Evolutionary conservation across 2,888 invertebrate species (phyloP).

Genomic region (Drosophila setosimentum): DNA sequence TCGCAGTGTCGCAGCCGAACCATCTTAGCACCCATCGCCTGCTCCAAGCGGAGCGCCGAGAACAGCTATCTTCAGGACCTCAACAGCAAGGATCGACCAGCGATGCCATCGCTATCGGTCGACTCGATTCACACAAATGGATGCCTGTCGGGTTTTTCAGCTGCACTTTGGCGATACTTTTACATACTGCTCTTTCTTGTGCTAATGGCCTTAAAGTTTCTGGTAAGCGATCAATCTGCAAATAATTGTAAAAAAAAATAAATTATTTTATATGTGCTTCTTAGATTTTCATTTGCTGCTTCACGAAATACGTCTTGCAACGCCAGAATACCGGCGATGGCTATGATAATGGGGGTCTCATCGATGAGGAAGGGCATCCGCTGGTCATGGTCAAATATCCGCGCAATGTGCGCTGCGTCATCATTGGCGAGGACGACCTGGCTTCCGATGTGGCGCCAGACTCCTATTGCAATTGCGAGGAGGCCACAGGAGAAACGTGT

Average conservation of each 20-base stretch:
- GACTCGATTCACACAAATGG: conserved; percentile 75
- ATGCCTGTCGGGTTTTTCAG: conserved; percentile 65
- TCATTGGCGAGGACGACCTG: conserved; percentile 69
- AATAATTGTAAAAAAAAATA: not conserved
- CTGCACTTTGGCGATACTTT: conserved; percentile 52
- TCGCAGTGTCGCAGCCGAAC: not conserved
- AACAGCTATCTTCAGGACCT: conserved; percentile 37
- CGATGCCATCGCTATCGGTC: conserved; percentile 59
- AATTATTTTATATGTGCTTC: not conserved
- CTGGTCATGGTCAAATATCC: conserved; percentile 79
- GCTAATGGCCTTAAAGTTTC: conserved; percentile 60
- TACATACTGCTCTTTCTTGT: conserved; percentile 63
- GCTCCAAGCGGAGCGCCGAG: conserved; percentile 65
- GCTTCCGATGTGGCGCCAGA: conserved; percentile 66
- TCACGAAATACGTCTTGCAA: conserved; percentile 69
- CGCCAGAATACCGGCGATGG: conserved; percentile 59
- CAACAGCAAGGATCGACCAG: conserved; percentile 4
- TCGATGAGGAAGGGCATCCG: conserved; percentile 74
- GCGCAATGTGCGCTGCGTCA: conserved; percentile 71
- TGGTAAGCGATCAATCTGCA: conserved; percentile 53
- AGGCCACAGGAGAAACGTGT: conserved; percentile 34
- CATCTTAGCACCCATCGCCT: conserved; percentile 79
- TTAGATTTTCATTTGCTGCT: conserved; percentile 59
- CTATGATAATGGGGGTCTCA: conserved; percentile 54
- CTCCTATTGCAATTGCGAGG: conserved; percentile 55